Conservation (phyloP, 2,113 vertebrate species). For the Pelobates fuscus region DNA sequence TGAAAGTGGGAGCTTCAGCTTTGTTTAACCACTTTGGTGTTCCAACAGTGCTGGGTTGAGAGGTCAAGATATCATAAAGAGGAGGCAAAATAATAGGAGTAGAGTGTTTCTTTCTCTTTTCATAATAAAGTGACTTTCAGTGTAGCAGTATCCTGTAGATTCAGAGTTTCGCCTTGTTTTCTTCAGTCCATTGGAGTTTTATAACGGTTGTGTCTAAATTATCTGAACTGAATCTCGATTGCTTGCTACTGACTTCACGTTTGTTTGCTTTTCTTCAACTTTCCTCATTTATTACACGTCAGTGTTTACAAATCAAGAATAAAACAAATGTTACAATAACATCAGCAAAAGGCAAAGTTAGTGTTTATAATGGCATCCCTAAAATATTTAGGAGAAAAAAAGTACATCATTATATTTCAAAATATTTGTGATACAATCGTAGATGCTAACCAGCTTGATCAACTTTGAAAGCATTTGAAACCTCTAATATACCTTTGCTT, state of each 20-base stretch:
- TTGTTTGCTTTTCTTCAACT: constrained; percentile 6
- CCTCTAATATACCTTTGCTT: too few relatives aligned
- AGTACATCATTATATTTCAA: too few relatives aligned
- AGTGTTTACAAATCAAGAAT: neutral
- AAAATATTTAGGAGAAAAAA: too few relatives aligned
- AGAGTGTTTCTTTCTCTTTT: constrained; percentile 18
- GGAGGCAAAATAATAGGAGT: neutral
- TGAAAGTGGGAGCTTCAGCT: constrained; percentile 31
- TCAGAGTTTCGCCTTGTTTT: constrained; percentile 21
- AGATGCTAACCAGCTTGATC: too few relatives aligned
- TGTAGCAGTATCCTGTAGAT: constrained; percentile 5
- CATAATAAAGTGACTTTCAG: constrained; percentile 22
- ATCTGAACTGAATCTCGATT: constrained; percentile 10
- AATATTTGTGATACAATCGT: too few relatives aligned
- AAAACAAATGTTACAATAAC: neutral
- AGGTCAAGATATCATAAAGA: constrained; percentile 29
- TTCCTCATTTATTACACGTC: neutral
- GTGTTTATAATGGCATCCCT: too few relatives aligned
- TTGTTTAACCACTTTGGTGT: constrained; percentile 31
- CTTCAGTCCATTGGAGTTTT: constrained; percentile 11
- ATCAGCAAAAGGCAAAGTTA: too few relatives aligned
- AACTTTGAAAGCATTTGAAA: too few relatives aligned
- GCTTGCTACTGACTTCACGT: neutral
- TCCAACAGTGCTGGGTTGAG: constrained; percentile 33
- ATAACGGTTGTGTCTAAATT: constrained; percentile 28